Percentiles rank a stretch among this genome's conserved stretches.
Conservation (phyloP, 2,888 invertebrate genomes). For the Scaptomyza polygonia region DNA sequence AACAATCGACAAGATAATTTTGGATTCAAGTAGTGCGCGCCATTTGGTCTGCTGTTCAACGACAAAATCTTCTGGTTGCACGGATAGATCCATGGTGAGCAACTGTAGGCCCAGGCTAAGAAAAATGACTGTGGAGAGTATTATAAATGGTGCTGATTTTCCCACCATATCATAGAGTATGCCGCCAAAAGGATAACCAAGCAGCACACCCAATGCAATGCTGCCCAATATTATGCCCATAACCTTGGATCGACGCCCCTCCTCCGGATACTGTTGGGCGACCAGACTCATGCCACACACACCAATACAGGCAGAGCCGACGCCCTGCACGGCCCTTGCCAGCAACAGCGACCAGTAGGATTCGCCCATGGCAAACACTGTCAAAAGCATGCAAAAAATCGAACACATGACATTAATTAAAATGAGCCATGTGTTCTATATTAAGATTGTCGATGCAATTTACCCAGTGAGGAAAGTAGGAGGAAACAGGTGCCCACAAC, state of each 20-base stretch:
- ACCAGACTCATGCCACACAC: slow-evolving; percentile 93
- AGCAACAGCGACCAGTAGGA: slow-evolving; percentile 88
- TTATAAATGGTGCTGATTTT: slow-evolving; percentile 90
- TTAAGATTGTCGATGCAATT: slow-evolving; percentile 73
- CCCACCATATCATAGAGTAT: slow-evolving; percentile 91
- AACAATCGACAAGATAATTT: slow-evolving; percentile 87
- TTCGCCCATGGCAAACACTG: slow-evolving; percentile 91
- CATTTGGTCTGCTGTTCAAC: slow-evolving; percentile 84
- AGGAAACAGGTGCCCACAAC: slow-evolving; percentile 89
- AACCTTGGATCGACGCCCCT: slow-evolving; percentile 86
- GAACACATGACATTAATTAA: slow-evolving; percentile 30
- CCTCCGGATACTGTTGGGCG: slow-evolving; percentile 86
- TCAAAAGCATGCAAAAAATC: slow-evolving; percentile 16
- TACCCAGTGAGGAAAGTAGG: slow-evolving; percentile 88
- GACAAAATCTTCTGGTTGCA: slow-evolving; percentile 78
- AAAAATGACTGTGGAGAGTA: slow-evolving; percentile 87
- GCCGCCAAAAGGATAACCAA: slow-evolving; percentile 93
- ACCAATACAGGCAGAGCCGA: slow-evolving; percentile 91
- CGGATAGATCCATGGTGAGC: slow-evolving; percentile 81
- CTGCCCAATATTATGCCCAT: slow-evolving; percentile 93
- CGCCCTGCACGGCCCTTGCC: slow-evolving; percentile 91
- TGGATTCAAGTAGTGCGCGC: slow-evolving; percentile 87
- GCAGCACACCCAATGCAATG: slow-evolving; percentile 91
- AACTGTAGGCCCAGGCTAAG: slow-evolving; percentile 85
- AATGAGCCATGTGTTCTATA: slow-evolving; percentile 4